Evolutionary conservation across 2,888 invertebrate genomes (phyloP), one percentile per base, ranked within the genome.

Genomic region (Stenoptilia bipunctidactyla): DNA sequence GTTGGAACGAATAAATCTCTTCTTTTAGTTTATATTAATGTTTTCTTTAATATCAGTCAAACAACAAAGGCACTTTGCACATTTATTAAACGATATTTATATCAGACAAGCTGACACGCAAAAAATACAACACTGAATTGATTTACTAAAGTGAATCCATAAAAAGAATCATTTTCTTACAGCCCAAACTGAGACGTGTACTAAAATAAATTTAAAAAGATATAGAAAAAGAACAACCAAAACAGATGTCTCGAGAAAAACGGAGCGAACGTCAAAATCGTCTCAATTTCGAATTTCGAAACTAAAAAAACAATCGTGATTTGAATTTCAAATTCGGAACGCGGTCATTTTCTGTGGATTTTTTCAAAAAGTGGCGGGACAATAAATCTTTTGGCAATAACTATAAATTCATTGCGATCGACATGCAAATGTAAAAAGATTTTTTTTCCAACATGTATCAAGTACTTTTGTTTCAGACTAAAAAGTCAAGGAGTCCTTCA

Each of bases 341-440:
- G 66, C 70, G 71, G 67, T 71, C 72, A 76, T 80, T 77, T 75
- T 74, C 61, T 65, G 60, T 55, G 58, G 59, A 66, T 76, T 80
- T 80, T 80, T 82, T 76, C 67, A 66, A 51, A 70, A 74, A 68
- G 68, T 61, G 66, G 66, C 59, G 53, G 54, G 52, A 55, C 65
- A 76, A 83, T 83, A 83, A 83, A 83, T 83, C 83, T 75, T 56
- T 46, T 49, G 49, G 75, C 80, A 82, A 83, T 83, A 83, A 83
- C 82, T 57, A 83, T 83, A 83, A 83, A 83, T 83, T 83, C 82
- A 82, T 83, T 82, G 80, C 73, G 69, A 79, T 82, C 76, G 83
- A 79, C 83, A 83, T 83, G 83, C 80, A 82, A 83, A 83, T 82
- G 82, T 66, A 20, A 55, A 55, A 56, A 54, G 58, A 67, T 74